Percentiles rank a stretch among this genome's conserved stretches.
Evolutionary conservation across 1,140 invertebrate species (phyloP).

Genomic region (Drosophila nebulosa): DNA sequence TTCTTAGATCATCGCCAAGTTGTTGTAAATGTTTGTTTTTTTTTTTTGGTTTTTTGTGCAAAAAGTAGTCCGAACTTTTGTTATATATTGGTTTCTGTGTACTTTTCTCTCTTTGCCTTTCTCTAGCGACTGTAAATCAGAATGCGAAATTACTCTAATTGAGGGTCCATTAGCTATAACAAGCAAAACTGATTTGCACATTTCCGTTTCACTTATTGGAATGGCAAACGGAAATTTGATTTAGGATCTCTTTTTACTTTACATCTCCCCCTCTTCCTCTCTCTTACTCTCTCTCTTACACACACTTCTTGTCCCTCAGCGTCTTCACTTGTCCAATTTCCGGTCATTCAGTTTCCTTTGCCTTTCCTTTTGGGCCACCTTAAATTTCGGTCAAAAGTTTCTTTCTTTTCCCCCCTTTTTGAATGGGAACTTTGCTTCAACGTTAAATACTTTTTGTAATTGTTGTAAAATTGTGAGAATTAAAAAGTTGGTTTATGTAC

Average conservation of each 20-base stretch:
- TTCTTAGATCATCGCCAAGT: neutral
- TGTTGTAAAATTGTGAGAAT: neutral
- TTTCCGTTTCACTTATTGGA: conserved; percentile 43
- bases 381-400: neutral
- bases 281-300: too few relatives aligned
- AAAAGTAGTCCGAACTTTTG: neutral
- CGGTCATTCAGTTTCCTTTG: conserved; percentile 63
- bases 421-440: neutral
- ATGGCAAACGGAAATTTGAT: conserved; percentile 63
- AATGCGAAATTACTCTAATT: neutral
- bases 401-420: too few relatives aligned
- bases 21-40: too few relatives aligned
- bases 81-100: neutral
- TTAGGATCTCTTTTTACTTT: too few relatives aligned
- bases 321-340: too few relatives aligned
- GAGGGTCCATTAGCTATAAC: neutral
- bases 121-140: neutral
- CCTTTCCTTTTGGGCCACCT: neutral
- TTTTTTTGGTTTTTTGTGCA: too few relatives aligned
- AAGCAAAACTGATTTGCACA: conserved; percentile 33
- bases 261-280: too few relatives aligned
- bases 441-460: neutral
- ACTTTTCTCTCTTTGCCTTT: neutral
- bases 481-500: neutral
- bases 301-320: too few relatives aligned